These are phyloP conservation scores for Drosophila sturtevanti DNA, from an alignment of 1,140 invertebrate genomes.

Conservation along the genomic window DNA sequence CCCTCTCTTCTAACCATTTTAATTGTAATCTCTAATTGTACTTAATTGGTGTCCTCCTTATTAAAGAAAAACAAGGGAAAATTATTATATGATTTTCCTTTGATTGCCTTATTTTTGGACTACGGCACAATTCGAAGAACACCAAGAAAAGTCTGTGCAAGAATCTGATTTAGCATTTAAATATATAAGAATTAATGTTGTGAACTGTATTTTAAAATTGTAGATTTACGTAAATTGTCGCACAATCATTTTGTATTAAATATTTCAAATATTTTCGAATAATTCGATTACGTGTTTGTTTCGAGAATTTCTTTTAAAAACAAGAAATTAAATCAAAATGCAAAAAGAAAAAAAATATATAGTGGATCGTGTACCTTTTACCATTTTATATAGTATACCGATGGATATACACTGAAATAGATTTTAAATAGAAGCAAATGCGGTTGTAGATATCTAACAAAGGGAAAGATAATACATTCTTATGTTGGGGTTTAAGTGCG, in stretches of 20 bases:
- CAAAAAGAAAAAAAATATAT: not conserved
- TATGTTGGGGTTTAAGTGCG: conserved; percentile 44
- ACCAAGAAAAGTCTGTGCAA: conserved; percentile 10
- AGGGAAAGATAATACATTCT: conserved; percentile 16
- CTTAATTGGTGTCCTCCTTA: not conserved
- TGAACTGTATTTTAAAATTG: conserved; percentile 29
- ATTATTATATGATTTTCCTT: not conserved
- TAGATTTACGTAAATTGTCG: conserved; percentile 50
- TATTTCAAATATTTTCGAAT: conserved; percentile 37
- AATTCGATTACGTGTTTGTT: conserved; percentile 48
- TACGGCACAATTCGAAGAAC: not conserved
- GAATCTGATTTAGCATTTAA: conserved; percentile 65
- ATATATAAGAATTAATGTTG: conserved; percentile 20
- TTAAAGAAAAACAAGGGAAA: not conserved
- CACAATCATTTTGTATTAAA: conserved; percentile 63
- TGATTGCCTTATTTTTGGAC: not conserved
- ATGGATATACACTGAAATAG: conserved; percentile 8
- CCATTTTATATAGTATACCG: conserved; percentile 9
- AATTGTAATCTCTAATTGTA: not conserved
- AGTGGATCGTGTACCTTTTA: too few relatives aligned
- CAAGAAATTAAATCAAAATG: not conserved
- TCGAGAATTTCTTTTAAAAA: not conserved
- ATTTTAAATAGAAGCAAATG: conserved; percentile 28
- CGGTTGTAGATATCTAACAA: conserved; percentile 44
- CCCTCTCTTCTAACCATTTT: not conserved